phyloP scores from a whole-genome alignment of 2,888 invertebrate species.

The Brenthis hecate region DNA sequence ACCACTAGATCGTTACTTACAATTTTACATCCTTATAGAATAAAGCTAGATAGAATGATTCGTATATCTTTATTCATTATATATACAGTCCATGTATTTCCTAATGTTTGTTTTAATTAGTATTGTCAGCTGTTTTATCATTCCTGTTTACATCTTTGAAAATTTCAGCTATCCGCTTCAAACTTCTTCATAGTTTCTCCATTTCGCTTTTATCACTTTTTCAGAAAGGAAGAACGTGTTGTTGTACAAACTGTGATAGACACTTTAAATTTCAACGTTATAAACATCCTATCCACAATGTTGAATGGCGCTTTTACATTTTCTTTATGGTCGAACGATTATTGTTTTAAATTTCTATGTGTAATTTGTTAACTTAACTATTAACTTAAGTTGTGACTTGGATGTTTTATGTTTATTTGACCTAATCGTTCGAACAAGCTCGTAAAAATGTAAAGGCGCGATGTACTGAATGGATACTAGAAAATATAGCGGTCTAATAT shows the following conservation, averaged over 20 bases:
- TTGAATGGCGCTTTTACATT: conserved; percentile 11
- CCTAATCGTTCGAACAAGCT: background rate
- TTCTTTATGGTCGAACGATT: background rate
- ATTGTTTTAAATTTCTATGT: background rate
- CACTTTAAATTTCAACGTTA: conserved; percentile 30
- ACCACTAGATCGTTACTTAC: conserved; percentile 61
- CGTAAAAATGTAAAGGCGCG: conserved; percentile 15
- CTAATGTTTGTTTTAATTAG: conserved; percentile 73
- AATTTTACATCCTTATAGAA: conserved; percentile 69
- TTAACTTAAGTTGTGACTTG: background rate
- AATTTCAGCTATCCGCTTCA: background rate
- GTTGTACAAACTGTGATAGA: conserved; percentile 23
- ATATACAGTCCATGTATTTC: conserved; percentile 56
- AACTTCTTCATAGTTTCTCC: conserved; percentile 21
- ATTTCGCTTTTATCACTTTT: conserved; percentile 26
- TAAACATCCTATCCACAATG: conserved; percentile 41
- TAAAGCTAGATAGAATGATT: conserved; percentile 74
- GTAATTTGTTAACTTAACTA: background rate
- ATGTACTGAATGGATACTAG: conserved; percentile 28
- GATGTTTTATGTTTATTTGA: too few relatives aligned
- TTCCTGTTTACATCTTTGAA: conserved; percentile 55
- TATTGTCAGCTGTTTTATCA: conserved; percentile 80
- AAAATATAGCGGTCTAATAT: conserved; percentile 38
- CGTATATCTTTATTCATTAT: conserved; percentile 72
- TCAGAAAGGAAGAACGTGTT: conserved; percentile 22